phyloP scores from a whole-genome alignment of 2,797 vertebrate genomes.

The Vultur gryphus region DNA sequence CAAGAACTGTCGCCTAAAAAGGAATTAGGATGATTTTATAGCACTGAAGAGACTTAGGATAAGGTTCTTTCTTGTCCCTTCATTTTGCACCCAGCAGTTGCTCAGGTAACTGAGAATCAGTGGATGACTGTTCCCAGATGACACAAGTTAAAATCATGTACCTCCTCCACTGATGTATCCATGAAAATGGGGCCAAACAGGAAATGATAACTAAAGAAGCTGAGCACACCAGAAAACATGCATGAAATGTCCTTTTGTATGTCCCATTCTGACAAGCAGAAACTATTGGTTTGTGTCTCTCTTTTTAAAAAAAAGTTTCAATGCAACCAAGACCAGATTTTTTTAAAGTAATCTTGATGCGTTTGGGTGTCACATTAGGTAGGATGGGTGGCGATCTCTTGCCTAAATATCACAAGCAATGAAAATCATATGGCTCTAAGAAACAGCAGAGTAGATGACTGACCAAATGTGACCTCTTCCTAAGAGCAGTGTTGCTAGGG shows the following conservation, averaged over 20 bases:
- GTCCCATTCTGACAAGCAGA: neutral
- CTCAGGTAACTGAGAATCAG: neutral
- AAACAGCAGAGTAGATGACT: neutral
- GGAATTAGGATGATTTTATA: neutral
- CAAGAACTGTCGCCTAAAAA: neutral
- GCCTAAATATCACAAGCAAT: neutral
- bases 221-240: neutral
- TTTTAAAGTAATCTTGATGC: neutral
- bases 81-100: neutral
- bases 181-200: neutral
- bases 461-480: neutral
- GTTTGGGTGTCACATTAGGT: neutral
- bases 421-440: neutral
- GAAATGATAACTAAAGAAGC: neutral
- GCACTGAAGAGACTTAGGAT: neutral
- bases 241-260: neutral
- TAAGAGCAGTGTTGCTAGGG: neutral
- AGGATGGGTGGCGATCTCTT: neutral
- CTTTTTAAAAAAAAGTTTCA: neutral
- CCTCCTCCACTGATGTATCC: neutral
- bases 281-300: neutral
- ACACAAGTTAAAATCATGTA: neutral
- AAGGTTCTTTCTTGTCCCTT: neutral
- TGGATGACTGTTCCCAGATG: neutral
- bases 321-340: neutral